A percentile compares a stretch with the other conserved stretches of the same genome.
phyloP scores from a whole-genome alignment of 2,888 invertebrate genomes.

The Noctua pronuba region DNA sequence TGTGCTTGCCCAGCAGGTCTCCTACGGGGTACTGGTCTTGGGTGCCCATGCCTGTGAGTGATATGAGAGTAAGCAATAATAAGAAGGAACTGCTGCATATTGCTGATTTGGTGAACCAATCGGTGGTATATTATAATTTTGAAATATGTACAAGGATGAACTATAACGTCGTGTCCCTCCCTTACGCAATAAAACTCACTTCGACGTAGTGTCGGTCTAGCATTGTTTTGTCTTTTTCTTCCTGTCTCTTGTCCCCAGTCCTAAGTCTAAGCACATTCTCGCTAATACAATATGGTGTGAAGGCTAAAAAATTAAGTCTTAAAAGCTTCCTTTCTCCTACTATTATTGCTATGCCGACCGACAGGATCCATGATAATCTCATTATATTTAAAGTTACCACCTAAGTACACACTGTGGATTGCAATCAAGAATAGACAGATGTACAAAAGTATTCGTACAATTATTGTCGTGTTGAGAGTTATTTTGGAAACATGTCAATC shows the following conservation, averaged over 20 bases:
- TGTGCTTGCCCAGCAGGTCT: slow-evolving; percentile 96
- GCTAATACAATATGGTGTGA: background rate
- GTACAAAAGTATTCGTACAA: slow-evolving; percentile 1
- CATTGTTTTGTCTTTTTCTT: background rate
- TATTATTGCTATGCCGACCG: background rate
- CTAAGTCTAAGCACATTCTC: background rate
- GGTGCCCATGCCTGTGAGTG: slow-evolving; percentile 92
- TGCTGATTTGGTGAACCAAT: background rate
- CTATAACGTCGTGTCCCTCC: background rate
- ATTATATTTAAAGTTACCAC: background rate
- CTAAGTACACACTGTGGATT: background rate
- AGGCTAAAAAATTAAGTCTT: background rate
- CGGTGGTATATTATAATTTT: background rate
- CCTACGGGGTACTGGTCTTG: slow-evolving; percentile 98
- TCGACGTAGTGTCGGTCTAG: background rate
- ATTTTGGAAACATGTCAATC: slow-evolving; percentile 43
- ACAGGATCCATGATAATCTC: background rate
- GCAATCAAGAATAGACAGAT: background rate
- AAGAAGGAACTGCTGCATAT: background rate
- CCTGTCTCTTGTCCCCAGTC: background rate
- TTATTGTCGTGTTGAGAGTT: slow-evolving; percentile 6
- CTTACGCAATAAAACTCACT: background rate
- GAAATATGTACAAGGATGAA: background rate
- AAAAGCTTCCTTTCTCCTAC: background rate
- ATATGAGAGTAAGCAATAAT: background rate